Evolutionary conservation across 2,797 vertebrate genomes (phyloP).

Genomic region (Betta splendens): DNA sequence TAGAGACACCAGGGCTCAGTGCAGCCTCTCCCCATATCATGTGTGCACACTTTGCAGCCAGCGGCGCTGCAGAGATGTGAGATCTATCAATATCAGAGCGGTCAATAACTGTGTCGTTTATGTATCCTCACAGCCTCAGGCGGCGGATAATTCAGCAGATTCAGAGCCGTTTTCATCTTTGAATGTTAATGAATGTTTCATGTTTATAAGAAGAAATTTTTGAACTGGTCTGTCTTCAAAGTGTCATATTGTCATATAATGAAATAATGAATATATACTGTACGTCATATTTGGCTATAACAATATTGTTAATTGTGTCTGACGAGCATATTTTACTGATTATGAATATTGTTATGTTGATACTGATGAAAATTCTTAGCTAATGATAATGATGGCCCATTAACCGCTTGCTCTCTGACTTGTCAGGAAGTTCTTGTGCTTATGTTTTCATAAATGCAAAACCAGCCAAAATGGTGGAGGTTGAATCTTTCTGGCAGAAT

Average conservation of each 20-base stretch:
- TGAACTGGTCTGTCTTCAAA: conserved; percentile 16
- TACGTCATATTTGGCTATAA: conserved; percentile 21
- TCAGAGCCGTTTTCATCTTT: conserved; percentile 28
- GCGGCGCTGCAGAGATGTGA: conserved; percentile 18
- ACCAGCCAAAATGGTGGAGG: conserved; percentile 8
- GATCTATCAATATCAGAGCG: conserved; percentile 47
- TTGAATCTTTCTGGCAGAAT: conserved; percentile 26
- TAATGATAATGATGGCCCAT: conserved; percentile 57
- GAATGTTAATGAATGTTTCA: conserved; percentile 49
- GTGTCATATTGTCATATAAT: conserved; percentile 48
- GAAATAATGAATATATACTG: no score
- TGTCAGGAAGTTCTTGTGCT: conserved; percentile 24
- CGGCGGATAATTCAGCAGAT: conserved; percentile 40
- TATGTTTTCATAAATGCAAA: conserved; percentile 33
- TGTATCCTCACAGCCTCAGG: conserved; percentile 44
- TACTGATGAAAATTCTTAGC: conserved; percentile 63
- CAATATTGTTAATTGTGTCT: conserved; percentile 54
- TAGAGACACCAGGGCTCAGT: conserved; percentile 32
- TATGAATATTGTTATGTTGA: conserved; percentile 65
- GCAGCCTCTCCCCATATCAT: conserved; percentile 26
- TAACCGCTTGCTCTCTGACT: conserved; percentile 20
- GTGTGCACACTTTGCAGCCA: conserved; percentile 31
- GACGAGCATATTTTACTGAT: conserved; percentile 48
- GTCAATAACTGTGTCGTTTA: conserved; percentile 59
- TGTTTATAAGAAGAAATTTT: conserved; percentile 13